Evolutionary conservation across 1,140 invertebrate species (phyloP).

Genomic region (Cydia pomonella): DNA sequence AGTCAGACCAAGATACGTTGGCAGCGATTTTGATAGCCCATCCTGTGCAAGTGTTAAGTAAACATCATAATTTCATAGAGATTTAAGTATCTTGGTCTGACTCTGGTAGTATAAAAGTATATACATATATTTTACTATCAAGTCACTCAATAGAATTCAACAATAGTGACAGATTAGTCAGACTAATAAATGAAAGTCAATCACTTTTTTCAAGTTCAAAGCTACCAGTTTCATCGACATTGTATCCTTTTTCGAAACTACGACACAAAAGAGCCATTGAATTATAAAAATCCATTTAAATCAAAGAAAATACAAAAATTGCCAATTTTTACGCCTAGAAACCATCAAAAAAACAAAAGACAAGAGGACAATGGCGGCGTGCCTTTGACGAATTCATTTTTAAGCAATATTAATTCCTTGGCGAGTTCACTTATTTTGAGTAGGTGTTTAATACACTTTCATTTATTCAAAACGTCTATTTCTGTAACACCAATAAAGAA

Average conservation of each 20-base stretch:
- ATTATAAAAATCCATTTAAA: constrained; percentile 6
- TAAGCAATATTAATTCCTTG: not conserved
- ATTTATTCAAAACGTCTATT: not conserved
- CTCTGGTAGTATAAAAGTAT: too few relatives aligned
- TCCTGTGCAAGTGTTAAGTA: too few relatives aligned
- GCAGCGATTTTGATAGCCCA: too few relatives aligned
- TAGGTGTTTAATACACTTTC: not conserved
- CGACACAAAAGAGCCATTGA: constrained; percentile 3
- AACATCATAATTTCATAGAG: too few relatives aligned
- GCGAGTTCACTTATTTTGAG: not conserved
- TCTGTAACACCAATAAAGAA: not conserved
- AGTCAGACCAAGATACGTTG: too few relatives aligned
- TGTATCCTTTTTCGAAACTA: not conserved
- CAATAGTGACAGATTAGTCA: not conserved
- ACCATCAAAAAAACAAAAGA: not conserved
- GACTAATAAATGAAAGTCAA: not conserved
- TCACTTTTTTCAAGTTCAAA: constrained; percentile 1
- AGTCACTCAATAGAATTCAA: too few relatives aligned
- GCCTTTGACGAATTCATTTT: not conserved
- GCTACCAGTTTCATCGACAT: not conserved
- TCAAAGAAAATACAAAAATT: not conserved
- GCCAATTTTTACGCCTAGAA: not conserved
- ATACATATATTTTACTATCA: too few relatives aligned
- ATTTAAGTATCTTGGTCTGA: too few relatives aligned
- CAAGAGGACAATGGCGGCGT: not conserved